Evolutionary conservation across 1,140 invertebrate genomes (phyloP).

Genomic region (Ceratosolen solmsi): DNA sequence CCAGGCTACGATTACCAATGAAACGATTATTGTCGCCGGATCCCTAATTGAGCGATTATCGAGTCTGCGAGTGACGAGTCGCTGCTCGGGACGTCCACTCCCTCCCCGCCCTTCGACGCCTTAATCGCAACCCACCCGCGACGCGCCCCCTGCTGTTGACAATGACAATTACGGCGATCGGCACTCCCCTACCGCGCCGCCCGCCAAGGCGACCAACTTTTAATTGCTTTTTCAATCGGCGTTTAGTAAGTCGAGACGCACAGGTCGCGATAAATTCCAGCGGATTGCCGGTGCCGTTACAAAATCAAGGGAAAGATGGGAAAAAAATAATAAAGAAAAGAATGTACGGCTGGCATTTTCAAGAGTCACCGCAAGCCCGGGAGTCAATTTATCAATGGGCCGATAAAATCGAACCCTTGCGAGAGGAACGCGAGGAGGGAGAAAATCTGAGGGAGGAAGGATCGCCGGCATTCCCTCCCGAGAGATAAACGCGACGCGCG

Average conservation of each 20-base stretch:
- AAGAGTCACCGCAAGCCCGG: slow-evolving; percentile 20
- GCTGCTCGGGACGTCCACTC: neutral
- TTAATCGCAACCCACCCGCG: no score
- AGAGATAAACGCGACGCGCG: neutral
- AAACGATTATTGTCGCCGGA: slow-evolving; percentile 24
- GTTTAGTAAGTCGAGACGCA: neutral
- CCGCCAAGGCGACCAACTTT: neutral
- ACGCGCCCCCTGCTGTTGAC: neutral
- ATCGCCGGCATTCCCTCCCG: neutral
- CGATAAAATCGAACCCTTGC: slow-evolving; percentile 39
- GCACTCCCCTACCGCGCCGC: neutral
- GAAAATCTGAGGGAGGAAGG: neutral
- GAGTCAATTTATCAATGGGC: slow-evolving; percentile 47
- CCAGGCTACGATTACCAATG: neutral
- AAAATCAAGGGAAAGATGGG: neutral
- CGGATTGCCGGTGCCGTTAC: neutral
- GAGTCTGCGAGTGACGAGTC: neutral
- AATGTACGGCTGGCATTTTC: neutral
- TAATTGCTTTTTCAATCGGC: neutral
- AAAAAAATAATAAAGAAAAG: neutral
- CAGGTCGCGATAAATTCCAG: neutral
- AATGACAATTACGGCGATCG: neutral
- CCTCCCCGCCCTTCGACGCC: no score
- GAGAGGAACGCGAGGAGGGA: neutral
- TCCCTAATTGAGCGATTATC: slow-evolving; percentile 46